Evolutionary conservation across 2,113 vertebrate genomes (phyloP).

Genomic region (Xiphophorus couchianus): DNA sequence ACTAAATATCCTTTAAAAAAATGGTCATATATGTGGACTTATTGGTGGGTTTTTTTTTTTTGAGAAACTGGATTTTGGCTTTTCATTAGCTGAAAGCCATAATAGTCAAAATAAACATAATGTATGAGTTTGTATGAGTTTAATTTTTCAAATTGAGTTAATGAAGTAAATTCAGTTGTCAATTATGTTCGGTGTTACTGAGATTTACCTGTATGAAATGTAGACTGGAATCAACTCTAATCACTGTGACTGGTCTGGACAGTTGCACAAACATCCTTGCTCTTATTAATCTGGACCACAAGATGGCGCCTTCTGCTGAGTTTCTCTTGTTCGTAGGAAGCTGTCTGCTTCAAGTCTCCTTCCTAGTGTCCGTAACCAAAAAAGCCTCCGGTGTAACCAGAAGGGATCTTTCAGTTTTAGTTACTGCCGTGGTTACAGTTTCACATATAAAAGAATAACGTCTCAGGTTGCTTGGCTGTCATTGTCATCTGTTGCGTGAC

Average conservation of each 20-base stretch:
- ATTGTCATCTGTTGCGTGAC: neutral
- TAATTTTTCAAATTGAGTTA: too few species aligned
- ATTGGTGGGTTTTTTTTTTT: too few species aligned
- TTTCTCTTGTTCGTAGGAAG: neutral
- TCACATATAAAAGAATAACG: constrained; percentile 13
- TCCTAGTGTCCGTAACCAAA: neutral
- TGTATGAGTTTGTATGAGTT: too few species aligned
- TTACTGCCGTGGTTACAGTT: constrained; percentile 7
- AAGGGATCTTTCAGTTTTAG: neutral
- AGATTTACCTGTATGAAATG: too few species aligned
- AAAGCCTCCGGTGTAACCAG: neutral
- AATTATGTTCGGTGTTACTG: too few species aligned
- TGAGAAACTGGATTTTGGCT: neutral
- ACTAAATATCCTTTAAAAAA: too few species aligned
- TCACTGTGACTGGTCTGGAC: too few species aligned
- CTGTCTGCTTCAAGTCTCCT: neutral
- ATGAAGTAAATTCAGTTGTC: too few species aligned
- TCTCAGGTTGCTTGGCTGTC: neutral
- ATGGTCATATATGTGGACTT: too few species aligned
- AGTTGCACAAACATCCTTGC: neutral
- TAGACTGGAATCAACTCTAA: too few species aligned
- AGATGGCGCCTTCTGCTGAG: constrained; percentile 17
- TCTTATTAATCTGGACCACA: neutral
- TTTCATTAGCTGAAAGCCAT: neutral
- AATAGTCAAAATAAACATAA: neutral